Evolutionary conservation across 2,888 invertebrate species (phyloP).

Genomic region (Nematopogon swammerdamellus): DNA sequence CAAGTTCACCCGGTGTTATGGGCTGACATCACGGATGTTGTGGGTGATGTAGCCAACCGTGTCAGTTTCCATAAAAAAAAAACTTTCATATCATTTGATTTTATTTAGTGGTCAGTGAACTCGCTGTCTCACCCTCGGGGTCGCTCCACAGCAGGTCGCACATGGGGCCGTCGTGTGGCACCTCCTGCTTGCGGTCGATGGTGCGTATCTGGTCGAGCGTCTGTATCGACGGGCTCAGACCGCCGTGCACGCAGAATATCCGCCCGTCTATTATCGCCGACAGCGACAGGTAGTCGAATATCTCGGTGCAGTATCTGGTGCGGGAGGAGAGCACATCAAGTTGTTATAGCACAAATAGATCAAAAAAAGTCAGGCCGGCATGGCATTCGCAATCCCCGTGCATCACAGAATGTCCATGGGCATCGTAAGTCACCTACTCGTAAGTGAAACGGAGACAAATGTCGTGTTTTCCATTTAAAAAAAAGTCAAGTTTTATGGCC

Average conservation of each 20-base stretch:
- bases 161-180: constrained; percentile 98
- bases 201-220: constrained; percentile 97
- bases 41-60: too few relatives aligned
- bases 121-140: constrained; percentile 83
- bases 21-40: too few relatives aligned
- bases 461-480: too few relatives aligned
- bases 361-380: background rate
- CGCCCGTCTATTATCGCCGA: constrained; percentile 97
- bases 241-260: constrained; percentile 99
- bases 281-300: constrained; percentile 95
- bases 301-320: constrained; percentile 96
- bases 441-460: too few relatives aligned
- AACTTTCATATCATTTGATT: too few relatives aligned
- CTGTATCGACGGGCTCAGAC: constrained; percentile 96
- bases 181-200: constrained; percentile 98
- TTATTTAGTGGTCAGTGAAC: too few relatives aligned
- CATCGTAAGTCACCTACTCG: too few relatives aligned
- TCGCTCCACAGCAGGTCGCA: constrained; percentile 99
- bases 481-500: too few relatives aligned
- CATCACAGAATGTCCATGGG: too few relatives aligned
- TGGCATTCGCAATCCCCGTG: too few relatives aligned
- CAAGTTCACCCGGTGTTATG: too few relatives aligned
- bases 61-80: too few relatives aligned
- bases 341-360: background rate
- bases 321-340: constrained; percentile 6